These are phyloP conservation scores for Cossypha caffra DNA, from an alignment of 2,797 vertebrate genomes.

Conservation along the genomic window DNA sequence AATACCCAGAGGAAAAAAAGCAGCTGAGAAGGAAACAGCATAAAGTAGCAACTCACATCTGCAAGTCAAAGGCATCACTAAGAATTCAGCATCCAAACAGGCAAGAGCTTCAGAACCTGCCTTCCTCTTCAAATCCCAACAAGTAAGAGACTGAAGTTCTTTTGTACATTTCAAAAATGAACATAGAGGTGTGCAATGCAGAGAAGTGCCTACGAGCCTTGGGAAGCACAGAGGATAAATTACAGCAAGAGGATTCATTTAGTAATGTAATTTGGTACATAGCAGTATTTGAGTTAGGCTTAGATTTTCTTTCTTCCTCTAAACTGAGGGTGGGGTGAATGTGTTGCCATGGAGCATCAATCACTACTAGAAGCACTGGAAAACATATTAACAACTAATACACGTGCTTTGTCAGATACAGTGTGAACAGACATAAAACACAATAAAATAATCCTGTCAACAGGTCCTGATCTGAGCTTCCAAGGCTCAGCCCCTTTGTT, in stretches of 20 bases:
- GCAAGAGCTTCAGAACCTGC: neutral
- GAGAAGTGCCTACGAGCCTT: neutral
- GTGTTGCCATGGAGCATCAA: too few species aligned
- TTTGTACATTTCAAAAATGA: neutral
- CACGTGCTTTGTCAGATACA: fast-evolving
- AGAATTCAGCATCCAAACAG: neutral
- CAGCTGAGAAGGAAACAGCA: neutral
- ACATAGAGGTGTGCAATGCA: neutral
- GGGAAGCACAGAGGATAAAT: neutral
- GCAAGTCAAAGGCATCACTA: neutral
- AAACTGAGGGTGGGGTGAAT: neutral
- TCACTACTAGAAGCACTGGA: neutral
- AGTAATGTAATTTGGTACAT: neutral
- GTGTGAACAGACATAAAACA: neutral
- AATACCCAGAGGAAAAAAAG: neutral
- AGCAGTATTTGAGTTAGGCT: neutral
- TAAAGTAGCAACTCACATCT: neutral
- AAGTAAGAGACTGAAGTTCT: neutral
- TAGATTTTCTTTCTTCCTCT: neutral
- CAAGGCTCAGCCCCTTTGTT: neutral
- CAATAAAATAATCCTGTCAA: neutral
- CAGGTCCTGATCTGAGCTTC: neutral
- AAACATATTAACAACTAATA: neutral
- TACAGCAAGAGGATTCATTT: neutral
- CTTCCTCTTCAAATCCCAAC: neutral